Evolutionary conservation across 2,113 vertebrate species (phyloP), one percentile per base, ranked within the genome.

Genomic region (Hassar affinis): DNA sequence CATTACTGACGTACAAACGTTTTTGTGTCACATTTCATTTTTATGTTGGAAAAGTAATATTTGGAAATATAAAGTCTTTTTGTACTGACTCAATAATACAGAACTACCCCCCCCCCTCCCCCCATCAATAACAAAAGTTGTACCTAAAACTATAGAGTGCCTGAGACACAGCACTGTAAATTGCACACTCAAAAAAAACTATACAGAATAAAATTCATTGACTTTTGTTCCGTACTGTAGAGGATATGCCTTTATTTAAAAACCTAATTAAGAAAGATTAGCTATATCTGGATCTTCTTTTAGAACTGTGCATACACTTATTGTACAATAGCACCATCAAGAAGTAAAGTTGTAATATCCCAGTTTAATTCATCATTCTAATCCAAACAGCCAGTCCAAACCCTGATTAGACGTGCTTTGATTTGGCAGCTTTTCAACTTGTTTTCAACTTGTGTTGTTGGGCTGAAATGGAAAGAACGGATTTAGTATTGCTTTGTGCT

Each of bases 361-460:
- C n/a, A 11, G 62, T 80, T 79, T 69, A 20, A 71, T 59, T 79
- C 77, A 84, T 69, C 64, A 59, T 72, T 79, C 82, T 83, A 76
- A 84, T 79, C 66, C 47, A 52, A 52, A 18, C 81, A 64, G 52
- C 64, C 75, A 66, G 64, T 84, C 62, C 57, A 59, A 79, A 33
- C 52, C 27, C 76, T 59, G 75, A 79, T 84, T 84, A 78, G 82
- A 78, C 51, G 6, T 76, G 49, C 82, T 79, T 84, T 84, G 76
- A 79, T 78, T 84, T 69, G 33, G 72, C 38, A 61, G 69, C 38
- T 62, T 69, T 71, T 69, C 66, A 81, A 54, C 62, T 52, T 64
- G 59, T 62, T 69, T 71, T 69, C 66, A 81, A 54, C 62, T 52
- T 64, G 59, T 79, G 49, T 12, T 83, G 42, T 83, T 64, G 61